Conservation (phyloP, 2,888 invertebrate species). For the Strigamia transsilvanica region DNA sequence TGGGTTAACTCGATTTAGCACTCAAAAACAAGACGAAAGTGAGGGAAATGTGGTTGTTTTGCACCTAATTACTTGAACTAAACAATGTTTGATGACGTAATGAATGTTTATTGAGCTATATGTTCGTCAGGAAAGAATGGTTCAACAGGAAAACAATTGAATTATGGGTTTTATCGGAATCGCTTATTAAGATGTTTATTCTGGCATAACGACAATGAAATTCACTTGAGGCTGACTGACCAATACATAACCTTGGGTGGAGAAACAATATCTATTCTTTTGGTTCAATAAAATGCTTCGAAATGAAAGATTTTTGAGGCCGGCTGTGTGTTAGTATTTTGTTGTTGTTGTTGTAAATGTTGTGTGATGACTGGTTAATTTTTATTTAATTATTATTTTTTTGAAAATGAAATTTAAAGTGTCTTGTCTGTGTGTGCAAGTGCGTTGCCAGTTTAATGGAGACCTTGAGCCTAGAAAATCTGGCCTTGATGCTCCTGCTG, state of each 20-base stretch:
- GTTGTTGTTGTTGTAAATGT: background rate
- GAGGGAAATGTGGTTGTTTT: too few relatives aligned
- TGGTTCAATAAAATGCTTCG: background rate
- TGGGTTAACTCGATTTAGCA: too few relatives aligned
- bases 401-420: background rate
- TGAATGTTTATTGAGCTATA: too few relatives aligned
- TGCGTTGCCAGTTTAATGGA: constrained; percentile 26
- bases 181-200: background rate
- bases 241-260: background rate
- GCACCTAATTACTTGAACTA: too few relatives aligned
- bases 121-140: too few relatives aligned
- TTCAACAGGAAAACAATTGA: background rate
- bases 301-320: background rate
- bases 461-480: constrained; percentile 44
- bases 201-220: background rate
- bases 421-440: background rate
- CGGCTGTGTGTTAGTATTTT: background rate
- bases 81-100: too few relatives aligned
- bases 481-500: constrained; percentile 46
- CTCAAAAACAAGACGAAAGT: too few relatives aligned
- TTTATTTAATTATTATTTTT: background rate
- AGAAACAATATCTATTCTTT: background rate
- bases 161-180: background rate
- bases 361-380: background rate
- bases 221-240: constrained; percentile 12